phyloP scores from a whole-genome alignment of 2,113 vertebrate genomes.

The Brachyhypopomus gauderio region DNA sequence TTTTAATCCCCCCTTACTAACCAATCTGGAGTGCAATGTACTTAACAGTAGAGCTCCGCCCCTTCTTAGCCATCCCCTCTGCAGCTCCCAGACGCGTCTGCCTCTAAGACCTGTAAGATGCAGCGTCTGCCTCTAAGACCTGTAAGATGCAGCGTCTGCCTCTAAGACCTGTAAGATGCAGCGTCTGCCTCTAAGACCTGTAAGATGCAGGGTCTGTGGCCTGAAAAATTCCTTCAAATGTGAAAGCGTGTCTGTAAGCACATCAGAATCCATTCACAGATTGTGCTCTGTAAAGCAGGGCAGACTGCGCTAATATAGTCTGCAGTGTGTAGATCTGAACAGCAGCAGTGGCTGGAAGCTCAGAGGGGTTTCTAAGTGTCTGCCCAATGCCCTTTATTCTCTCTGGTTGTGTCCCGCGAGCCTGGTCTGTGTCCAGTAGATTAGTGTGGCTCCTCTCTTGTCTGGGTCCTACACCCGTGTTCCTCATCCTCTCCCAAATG shows the following conservation, averaged over 20 bases:
- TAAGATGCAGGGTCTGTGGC: no score
- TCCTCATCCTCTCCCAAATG: conserved; percentile 50
- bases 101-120: not conserved
- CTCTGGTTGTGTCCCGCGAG: conserved; percentile 67
- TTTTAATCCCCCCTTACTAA: conserved; percentile 93
- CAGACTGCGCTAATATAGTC: not conserved
- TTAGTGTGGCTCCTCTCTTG: conserved; percentile 62
- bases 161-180: not conserved
- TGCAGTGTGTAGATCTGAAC: conserved; percentile 22
- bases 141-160: conserved; percentile 50
- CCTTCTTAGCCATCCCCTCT: conserved; percentile 63
- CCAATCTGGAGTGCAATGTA: conserved; percentile 96
- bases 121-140: conserved; percentile 50
- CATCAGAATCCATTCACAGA: not conserved
- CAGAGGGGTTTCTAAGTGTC: conserved; percentile 70
- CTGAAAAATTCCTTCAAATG: no score
- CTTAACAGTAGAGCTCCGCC: conserved; percentile 76
- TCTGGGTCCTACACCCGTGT: conserved; percentile 59
- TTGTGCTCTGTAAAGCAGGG: not conserved
- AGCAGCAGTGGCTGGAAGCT: conserved; percentile 65
- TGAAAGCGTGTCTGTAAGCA: no score
- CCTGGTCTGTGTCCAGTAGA: conserved; percentile 73
- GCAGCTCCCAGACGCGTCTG: conserved; percentile 77
- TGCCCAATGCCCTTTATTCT: conserved; percentile 52
- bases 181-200: no score